phyloP scores from a whole-genome alignment of 2,797 vertebrate species.

The Xiphophorus birchmanni region DNA sequence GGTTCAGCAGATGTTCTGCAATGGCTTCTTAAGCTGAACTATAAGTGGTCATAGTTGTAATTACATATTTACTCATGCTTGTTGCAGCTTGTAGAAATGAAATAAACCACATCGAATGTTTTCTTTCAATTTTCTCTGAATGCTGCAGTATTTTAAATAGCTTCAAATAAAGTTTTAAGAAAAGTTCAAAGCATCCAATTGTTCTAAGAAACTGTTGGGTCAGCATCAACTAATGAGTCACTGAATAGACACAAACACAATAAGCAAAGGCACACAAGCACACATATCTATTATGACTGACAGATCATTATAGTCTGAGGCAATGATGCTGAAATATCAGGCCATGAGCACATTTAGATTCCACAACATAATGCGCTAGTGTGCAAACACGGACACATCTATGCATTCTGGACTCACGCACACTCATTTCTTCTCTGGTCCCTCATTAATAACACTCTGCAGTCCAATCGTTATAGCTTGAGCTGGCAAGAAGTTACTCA shows the following conservation, averaged over 20 bases:
- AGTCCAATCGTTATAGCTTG: not conserved
- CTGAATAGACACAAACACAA: slow-evolving; percentile 21
- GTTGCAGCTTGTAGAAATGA: slow-evolving; percentile 43
- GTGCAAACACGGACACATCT: not conserved
- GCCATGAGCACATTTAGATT: slow-evolving; percentile 2
- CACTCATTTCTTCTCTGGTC: not conserved
- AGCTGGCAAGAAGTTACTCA: not conserved
- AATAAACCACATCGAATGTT: slow-evolving; percentile 45
- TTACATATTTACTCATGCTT: slow-evolving; percentile 54
- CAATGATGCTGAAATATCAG: not conserved
- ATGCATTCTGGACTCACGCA: slow-evolving; percentile 1
- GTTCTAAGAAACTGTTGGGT: slow-evolving; percentile 30
- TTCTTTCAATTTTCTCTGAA: slow-evolving; percentile 45
- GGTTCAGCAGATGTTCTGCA: slow-evolving; percentile 42
- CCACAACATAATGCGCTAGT: not conserved
- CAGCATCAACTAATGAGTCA: slow-evolving; percentile 34
- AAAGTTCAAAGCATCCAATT: slow-evolving; percentile 4
- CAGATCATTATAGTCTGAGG: not conserved
- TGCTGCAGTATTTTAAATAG: slow-evolving; percentile 10
- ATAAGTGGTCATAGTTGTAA: slow-evolving; percentile 48
- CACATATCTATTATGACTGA: not conserved
- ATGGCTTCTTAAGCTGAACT: slow-evolving; percentile 13
- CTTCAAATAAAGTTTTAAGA: slow-evolving; percentile 8
- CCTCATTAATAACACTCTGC: not conserved
- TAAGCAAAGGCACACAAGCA: slow-evolving; percentile 24